Base-by-base conservation (phyloP, 2,888 invertebrate genomes). In the Drosophila tanythrix region DNA sequence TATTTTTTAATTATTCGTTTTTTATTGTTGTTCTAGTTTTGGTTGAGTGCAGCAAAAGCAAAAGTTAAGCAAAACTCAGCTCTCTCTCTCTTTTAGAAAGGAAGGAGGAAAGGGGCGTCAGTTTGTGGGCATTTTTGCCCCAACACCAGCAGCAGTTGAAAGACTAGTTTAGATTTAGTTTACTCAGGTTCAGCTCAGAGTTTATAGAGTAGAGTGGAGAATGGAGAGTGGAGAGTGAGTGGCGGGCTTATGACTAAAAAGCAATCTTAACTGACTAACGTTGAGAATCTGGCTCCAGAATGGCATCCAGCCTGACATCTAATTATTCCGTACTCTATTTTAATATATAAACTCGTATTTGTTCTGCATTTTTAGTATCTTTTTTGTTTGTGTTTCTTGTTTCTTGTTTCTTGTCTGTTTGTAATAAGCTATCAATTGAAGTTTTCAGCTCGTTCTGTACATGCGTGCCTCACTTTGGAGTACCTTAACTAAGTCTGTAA, bases 401-500 rank as follows among this genome's bases (percentile, higher is more conserved):
- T 21, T 43, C 11, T 11, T 43, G 21, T 43, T 11, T 21, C 25
- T 25, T 25, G 46, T 46, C 25, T 77, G 50, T 76, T 46, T 52
- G 52, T 70, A 70, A 21, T 29, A 46, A 46, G 27, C 36, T 58
- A 48, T 27, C 58, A 48, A 31, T 68, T 50, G 55, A 64, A 59
- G 40, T 27, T 29, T 76, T 73, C 58, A 73, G 65, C 73, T 75
- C 53, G 52, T 57, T 57, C 31, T 50, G 59, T 51, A 87, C 87
- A 82, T 79, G 87, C 81, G 57, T 88, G 82, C 82, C 80, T 85
- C 80, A 87, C 85, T 67, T 77, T 69, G 65, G 50, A 60, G 62
- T 73, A 69, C 76, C 74, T 74, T 77, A 65, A 48, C 48, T 65
- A 64, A 68, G 51, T 61, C 58, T n/a, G 10, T 55, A 27, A 33